Conservation (phyloP, 2,113 vertebrate genomes). For the Brachionichthys hirsutus region DNA sequence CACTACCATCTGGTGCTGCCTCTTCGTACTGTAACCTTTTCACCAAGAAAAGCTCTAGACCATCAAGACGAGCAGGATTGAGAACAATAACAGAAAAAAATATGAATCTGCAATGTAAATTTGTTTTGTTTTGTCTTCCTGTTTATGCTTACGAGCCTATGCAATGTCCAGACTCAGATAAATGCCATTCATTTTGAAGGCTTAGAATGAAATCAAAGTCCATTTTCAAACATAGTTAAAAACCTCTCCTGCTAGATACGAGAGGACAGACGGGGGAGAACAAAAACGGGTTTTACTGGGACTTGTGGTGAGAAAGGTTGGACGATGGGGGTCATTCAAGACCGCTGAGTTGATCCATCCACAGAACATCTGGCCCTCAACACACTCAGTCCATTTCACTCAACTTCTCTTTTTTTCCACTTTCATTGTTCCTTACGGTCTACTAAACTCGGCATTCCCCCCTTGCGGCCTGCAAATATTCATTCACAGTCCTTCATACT, state of each 20-base stretch:
- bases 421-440: constrained; percentile 72
- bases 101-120: constrained; percentile 9
- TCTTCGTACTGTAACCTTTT: constrained; percentile 68
- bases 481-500: constrained; percentile 42
- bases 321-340: constrained; percentile 54
- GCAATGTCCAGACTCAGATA: constrained; percentile 1
- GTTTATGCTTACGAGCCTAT: constrained; percentile 8
- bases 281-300: constrained; percentile 40
- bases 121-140: constrained; percentile 3
- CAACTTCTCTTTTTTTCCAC: constrained; percentile 58
- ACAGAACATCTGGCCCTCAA: constrained; percentile 67
- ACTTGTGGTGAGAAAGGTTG: constrained; percentile 21
- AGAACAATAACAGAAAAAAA: constrained; percentile 49
- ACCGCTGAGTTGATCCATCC: constrained; percentile 63
- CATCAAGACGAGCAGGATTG: constrained; percentile 67
- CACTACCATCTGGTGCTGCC: constrained; percentile 71
- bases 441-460: constrained; percentile 62
- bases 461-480: constrained; percentile 55
- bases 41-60: constrained; percentile 71
- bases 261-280: constrained; percentile 30
- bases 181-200: constrained; percentile 18
- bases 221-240: constrained; percentile 12
- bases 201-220: constrained; percentile 1
- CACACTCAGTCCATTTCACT: constrained; percentile 70
- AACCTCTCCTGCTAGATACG: constrained; percentile 4